Percentiles rank a stretch among this genome's conserved stretches.
Evolutionary conservation across 2,888 invertebrate genomes (phyloP).

Genomic region (Heteropelma amictum): DNA sequence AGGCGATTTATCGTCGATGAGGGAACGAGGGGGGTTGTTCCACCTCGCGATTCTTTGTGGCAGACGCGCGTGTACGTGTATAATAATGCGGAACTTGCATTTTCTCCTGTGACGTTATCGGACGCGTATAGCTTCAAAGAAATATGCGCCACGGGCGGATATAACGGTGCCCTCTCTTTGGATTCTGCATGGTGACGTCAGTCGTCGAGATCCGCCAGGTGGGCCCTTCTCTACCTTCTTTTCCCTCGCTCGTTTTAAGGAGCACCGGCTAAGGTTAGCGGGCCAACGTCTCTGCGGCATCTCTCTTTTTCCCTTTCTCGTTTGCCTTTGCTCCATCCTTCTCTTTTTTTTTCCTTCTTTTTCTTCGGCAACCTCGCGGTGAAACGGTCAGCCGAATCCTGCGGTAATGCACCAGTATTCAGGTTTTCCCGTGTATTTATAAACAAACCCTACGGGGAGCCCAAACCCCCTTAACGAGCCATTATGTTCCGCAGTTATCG

Average conservation of each 20-base stretch:
- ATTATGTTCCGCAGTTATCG: constrained; percentile 40
- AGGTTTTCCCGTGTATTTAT: constrained; percentile 56
- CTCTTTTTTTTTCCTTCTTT: constrained; percentile 12
- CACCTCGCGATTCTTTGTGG: constrained; percentile 59
- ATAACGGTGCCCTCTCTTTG: constrained; percentile 62
- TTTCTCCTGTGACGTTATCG: constrained; percentile 65
- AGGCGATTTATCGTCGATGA: constrained; percentile 62
- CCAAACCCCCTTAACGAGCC: constrained; percentile 51
- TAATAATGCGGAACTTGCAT: constrained; percentile 33
- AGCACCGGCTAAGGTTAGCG: constrained; percentile 28
- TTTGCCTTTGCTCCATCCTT: constrained; percentile 4
- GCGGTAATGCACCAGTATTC: constrained; percentile 5
- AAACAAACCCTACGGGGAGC: constrained; percentile 60
- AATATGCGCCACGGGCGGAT: constrained; percentile 27
- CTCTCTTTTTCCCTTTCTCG: background rate
- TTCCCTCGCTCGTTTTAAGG: constrained; percentile 22
- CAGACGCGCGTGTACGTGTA: constrained; percentile 46
- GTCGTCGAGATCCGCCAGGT: constrained; percentile 41
- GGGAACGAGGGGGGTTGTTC: constrained; percentile 59
- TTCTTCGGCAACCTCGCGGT: constrained; percentile 8
- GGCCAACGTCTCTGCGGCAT: constrained; percentile 13
- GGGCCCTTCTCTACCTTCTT: constrained; percentile 41
- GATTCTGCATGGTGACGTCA: constrained; percentile 63
- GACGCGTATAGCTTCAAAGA: constrained; percentile 58
- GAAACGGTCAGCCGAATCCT: constrained; percentile 34